phyloP scores from a whole-genome alignment of 2,888 invertebrate species.

The Bugulina stolonifera region DNA sequence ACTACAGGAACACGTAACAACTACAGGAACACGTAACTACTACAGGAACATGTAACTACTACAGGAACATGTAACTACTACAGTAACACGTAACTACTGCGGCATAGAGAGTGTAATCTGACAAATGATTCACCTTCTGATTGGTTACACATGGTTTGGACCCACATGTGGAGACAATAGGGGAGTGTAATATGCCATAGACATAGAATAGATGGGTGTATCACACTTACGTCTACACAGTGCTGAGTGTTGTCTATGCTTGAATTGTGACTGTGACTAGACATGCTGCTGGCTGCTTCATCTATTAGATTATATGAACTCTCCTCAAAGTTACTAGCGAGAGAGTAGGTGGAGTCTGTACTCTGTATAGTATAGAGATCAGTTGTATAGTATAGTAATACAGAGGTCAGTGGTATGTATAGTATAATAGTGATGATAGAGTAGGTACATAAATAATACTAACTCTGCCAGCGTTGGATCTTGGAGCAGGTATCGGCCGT shows the following conservation, averaged over 20 bases:
- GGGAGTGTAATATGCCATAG: background rate
- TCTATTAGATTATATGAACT: background rate
- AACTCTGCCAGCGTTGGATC: background rate
- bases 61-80: no score
- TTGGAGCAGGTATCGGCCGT: conserved; percentile 5
- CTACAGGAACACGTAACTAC: no score
- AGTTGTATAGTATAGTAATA: no score
- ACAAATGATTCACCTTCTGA: no score
- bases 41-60: no score
- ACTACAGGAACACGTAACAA: no score
- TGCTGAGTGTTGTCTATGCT: background rate
- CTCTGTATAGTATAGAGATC: background rate
- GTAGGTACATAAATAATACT: background rate
- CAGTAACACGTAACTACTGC: no score
- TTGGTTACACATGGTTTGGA: no score
- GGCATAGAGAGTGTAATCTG: no score
- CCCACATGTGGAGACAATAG: background rate
- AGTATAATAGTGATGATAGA: no score
- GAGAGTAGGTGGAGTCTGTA: background rate
- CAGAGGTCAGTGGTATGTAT: no score
- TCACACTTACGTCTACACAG: background rate
- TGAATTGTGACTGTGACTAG: background rate
- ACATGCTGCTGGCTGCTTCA: background rate
- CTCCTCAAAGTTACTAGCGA: no score
- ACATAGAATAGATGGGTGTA: background rate